Conservation (phyloP, 2,113 vertebrate genomes). For the Chamaetylas fuelleborni region DNA sequence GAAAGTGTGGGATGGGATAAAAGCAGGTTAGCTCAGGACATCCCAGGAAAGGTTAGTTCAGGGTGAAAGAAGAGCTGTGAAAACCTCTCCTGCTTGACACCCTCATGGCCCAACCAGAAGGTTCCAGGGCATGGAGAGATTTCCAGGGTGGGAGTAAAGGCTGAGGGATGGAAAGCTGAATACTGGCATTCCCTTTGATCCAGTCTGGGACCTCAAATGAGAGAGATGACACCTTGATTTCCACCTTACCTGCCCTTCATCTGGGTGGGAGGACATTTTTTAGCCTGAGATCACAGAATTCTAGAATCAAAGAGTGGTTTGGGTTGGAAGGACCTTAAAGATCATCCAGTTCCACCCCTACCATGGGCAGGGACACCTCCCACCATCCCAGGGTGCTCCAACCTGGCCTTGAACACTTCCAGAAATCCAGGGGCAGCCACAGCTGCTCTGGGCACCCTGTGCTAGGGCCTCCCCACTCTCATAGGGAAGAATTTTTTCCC, state of each 20-base stretch:
- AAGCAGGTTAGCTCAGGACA: not conserved
- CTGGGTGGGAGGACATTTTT: not conserved
- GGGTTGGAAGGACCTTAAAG: not conserved
- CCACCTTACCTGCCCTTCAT: not conserved
- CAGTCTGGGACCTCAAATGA: not conserved
- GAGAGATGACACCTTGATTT: not conserved
- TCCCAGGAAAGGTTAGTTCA: not conserved
- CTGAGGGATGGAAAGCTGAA: not conserved
- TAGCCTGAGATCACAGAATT: not conserved
- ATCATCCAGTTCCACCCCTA: rapidly evolving
- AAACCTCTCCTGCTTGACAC: not conserved
- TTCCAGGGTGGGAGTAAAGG: not conserved
- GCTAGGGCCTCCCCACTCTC: rapidly evolving
- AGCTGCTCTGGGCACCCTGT: not conserved
- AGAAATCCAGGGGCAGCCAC: not conserved
- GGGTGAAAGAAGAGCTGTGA: not conserved
- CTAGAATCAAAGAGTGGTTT: not conserved
- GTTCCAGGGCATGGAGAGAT: not conserved
- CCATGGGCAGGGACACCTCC: not conserved
- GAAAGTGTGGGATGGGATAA: not conserved
- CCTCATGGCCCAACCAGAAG: not conserved
- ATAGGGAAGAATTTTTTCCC: rapidly evolving
- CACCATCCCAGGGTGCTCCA: not conserved
- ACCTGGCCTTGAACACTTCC: not conserved
- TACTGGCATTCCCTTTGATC: not conserved